These are phyloP conservation scores for Notoglanidium macrostoma DNA, from an alignment of 2,797 vertebrate genomes.

Conservation along the genomic window DNA sequence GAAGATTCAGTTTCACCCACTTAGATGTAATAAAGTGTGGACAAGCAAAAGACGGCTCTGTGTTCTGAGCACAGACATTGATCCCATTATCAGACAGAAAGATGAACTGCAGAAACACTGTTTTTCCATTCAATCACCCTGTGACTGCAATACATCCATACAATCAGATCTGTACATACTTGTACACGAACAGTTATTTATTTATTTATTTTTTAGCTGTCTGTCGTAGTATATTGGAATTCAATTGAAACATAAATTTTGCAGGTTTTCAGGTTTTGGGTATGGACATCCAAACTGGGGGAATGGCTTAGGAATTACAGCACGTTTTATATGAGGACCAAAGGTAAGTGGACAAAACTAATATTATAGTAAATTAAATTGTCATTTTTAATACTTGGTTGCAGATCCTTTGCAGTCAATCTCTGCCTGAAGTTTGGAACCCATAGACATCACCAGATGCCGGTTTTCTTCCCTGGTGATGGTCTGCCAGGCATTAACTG, in stretches of 20 bases:
- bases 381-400: neutral
- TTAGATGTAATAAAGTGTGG: slow-evolving; percentile 46
- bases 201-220: too few species aligned
- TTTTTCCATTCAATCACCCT: neutral
- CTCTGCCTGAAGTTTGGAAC: too few species aligned
- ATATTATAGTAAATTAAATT: neutral
- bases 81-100: slow-evolving; percentile 25
- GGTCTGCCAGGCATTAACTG: neutral
- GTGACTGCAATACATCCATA: neutral
- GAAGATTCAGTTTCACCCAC: slow-evolving; percentile 50
- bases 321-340: neutral
- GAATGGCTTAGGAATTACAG: neutral
- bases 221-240: neutral
- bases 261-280: too few species aligned
- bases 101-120: neutral
- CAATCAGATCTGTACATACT: neutral
- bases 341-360: neutral
- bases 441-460: too few species aligned
- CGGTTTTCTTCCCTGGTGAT: too few species aligned
- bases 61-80: slow-evolving; percentile 22
- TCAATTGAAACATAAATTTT: neutral
- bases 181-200: neutral
- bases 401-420: too few species aligned
- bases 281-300: neutral
- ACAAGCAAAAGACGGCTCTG: slow-evolving; percentile 30